These are phyloP conservation scores for Oxystoma pomonae DNA, from an alignment of 2,888 invertebrate genomes.

Conservation along the genomic window DNA sequence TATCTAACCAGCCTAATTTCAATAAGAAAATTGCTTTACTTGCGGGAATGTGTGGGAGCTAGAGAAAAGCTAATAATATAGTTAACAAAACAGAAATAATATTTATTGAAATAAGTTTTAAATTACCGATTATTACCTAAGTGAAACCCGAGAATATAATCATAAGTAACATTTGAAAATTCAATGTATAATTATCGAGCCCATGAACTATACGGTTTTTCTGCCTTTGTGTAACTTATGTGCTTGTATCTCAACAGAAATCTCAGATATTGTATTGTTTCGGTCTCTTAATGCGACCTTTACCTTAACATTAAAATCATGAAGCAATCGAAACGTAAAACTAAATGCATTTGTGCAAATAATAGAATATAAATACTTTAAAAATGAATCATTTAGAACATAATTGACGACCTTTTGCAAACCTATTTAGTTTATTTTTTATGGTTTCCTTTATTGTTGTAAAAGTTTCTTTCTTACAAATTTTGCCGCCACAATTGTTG, in stretches of 20 bases:
- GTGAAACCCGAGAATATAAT: neutral
- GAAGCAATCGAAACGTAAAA: neutral
- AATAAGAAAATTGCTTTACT: no score
- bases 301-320: neutral
- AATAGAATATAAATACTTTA: neutral
- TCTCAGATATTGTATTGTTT: neutral
- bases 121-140: neutral
- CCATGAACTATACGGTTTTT: neutral
- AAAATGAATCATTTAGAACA: neutral
- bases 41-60: no score
- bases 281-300: neutral
- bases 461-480: no score
- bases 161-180: neutral
- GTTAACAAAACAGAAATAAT: no score
- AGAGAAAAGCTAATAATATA: no score
- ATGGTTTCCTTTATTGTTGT: no score
- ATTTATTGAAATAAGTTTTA: no score
- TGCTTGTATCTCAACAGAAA: neutral
- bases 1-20: no score
- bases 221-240: neutral
- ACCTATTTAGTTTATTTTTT: neutral
- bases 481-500: no score
- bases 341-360: neutral
- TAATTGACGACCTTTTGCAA: neutral
- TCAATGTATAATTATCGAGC: neutral